These are phyloP conservation scores for Heliconius ismenius DNA, from an alignment of 2,888 invertebrate species.

Conservation along the genomic window DNA sequence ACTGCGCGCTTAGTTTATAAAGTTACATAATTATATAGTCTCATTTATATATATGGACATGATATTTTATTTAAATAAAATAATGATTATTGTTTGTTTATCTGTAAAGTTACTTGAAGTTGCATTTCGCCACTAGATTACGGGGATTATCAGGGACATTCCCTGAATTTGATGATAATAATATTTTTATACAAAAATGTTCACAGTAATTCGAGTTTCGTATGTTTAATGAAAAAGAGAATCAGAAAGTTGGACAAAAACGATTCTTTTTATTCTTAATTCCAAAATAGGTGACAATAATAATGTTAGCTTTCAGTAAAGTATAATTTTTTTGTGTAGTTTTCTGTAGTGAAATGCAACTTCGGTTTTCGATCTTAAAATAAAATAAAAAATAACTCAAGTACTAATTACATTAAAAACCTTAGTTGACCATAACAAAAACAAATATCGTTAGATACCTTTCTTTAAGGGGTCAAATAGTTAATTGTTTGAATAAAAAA, in stretches of 20 bases:
- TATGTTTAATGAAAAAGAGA: too few relatives aligned
- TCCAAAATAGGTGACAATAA: constrained; percentile 34
- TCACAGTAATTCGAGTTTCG: too few relatives aligned
- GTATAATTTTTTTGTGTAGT: neutral
- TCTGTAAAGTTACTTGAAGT: constrained; percentile 32
- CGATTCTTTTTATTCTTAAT: neutral
- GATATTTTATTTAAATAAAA: neutral
- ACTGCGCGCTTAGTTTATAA: neutral
- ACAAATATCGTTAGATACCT: too few relatives aligned
- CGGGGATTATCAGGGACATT: too few relatives aligned
- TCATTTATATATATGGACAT: constrained; percentile 3
- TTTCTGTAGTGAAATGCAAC: constrained; percentile 42
- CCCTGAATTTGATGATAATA: too few relatives aligned
- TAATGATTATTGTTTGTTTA: neutral
- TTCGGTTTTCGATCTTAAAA: constrained; percentile 25
- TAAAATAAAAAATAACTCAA: neutral
- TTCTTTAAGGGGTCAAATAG: neutral
- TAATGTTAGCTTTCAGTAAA: constrained; percentile 13
- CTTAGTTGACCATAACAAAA: too few relatives aligned
- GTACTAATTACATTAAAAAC: too few relatives aligned
- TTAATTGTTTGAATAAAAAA: neutral
- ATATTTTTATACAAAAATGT: too few relatives aligned
- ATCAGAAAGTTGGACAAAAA: too few relatives aligned
- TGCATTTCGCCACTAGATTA: constrained; percentile 39
- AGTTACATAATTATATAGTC: neutral